Evolutionary conservation across 2,113 vertebrate genomes (phyloP).

Genomic region (Eulacestoma nigropectus): DNA sequence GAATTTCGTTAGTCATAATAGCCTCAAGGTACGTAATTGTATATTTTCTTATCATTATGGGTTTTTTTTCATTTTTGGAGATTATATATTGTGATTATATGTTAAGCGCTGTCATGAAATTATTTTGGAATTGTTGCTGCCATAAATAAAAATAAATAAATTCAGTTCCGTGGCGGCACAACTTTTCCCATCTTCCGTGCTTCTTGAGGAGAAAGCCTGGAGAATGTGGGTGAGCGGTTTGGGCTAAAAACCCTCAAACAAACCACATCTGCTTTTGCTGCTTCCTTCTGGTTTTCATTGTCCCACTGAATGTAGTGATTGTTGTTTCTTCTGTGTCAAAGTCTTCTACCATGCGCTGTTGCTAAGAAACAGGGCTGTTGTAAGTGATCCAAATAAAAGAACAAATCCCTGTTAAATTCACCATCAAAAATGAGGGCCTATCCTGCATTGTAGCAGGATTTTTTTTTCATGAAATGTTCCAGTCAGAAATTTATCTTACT

Average conservation of each 20-base stretch:
- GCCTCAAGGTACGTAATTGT: not conserved
- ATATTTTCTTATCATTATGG: not conserved
- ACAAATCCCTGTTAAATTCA: not conserved
- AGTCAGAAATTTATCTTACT: not conserved
- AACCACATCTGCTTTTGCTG: not conserved
- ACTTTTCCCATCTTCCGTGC: not conserved
- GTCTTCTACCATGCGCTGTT: constrained; percentile 1
- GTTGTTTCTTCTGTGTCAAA: not conserved
- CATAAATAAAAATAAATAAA: not conserved
- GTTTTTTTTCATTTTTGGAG: not conserved
- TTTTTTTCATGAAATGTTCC: not conserved
- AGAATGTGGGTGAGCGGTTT: not conserved
- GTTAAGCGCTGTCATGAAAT: not conserved
- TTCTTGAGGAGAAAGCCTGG: not conserved
- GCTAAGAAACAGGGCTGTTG: constrained; percentile 37
- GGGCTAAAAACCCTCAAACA: not conserved
- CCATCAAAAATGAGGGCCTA: not conserved
- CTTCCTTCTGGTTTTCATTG: not conserved
- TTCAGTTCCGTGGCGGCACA: not conserved
- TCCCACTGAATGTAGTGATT: not conserved
- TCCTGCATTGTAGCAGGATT: not conserved
- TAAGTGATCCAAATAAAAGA: not conserved
- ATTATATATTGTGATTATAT: not conserved
- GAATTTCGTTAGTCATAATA: not conserved
- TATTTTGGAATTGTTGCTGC: not conserved